phyloP scores from a whole-genome alignment of 92 coral and sea anemone genomes.

The Paramuricea clavata region DNA sequence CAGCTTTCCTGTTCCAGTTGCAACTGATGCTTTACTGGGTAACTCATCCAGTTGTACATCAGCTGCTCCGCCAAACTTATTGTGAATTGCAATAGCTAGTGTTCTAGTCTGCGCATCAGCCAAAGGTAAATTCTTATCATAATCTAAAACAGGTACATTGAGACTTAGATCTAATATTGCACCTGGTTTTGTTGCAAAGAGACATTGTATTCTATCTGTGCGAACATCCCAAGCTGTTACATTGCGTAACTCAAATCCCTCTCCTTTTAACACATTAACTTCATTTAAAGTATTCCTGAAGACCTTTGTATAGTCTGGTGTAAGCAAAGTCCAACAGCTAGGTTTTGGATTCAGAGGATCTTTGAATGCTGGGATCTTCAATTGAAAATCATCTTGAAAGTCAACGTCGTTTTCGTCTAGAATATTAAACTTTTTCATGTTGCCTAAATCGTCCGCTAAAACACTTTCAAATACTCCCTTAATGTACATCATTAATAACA shows the following conservation, averaged over 20 bases:
- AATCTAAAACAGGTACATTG: slow-evolving; percentile 61
- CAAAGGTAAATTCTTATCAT: slow-evolving; percentile 3
- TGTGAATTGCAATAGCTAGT: slow-evolving; percentile 83
- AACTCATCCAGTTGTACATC: slow-evolving; percentile 81
- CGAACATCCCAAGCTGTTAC: slow-evolving; percentile 93
- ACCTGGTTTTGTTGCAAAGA: slow-evolving; percentile 79
- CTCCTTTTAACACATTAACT: slow-evolving; percentile 78
- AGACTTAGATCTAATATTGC: slow-evolving; percentile 78
- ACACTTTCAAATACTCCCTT: slow-evolving; percentile 88
- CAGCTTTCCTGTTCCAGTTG: slow-evolving; percentile 74
- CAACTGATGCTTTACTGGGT: slow-evolving; percentile 47
- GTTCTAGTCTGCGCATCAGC: slow-evolving; percentile 60
- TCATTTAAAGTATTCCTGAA: slow-evolving; percentile 75
- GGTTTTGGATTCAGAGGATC: slow-evolving; percentile 80
- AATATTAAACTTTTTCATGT: slow-evolving; percentile 36
- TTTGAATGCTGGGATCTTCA: slow-evolving; percentile 81
- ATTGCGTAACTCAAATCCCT: slow-evolving; percentile 82
- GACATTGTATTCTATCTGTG: slow-evolving; percentile 88
- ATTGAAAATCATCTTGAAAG: slow-evolving; percentile 24
- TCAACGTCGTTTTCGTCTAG: not conserved
- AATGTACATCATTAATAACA: slow-evolving; percentile 82
- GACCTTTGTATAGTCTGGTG: slow-evolving; percentile 78
- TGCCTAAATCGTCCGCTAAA: slow-evolving; percentile 53
- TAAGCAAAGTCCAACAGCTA: slow-evolving; percentile 92
- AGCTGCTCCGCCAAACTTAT: slow-evolving; percentile 87